phyloP scores from a whole-genome alignment of 2,888 invertebrate genomes.

The Brenthis daphne region DNA sequence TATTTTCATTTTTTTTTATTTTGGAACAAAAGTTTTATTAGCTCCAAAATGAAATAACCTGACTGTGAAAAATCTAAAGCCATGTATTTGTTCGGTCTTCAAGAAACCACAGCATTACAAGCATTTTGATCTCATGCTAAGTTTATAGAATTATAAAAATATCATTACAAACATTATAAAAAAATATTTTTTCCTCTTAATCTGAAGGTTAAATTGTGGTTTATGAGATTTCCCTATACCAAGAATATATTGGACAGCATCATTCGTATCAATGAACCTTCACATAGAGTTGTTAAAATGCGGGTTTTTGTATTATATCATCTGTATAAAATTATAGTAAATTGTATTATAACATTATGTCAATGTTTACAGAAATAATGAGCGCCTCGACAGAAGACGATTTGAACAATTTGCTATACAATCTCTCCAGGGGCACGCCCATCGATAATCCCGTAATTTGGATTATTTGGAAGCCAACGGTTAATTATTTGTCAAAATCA shows the following conservation, averaged over 20 bases:
- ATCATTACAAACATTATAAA: not conserved
- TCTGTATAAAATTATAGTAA: not conserved
- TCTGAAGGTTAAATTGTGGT: not conserved
- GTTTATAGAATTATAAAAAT: too few species aligned
- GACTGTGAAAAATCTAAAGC: too few species aligned
- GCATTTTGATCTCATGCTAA: too few species aligned
- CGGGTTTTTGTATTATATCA: constrained; percentile 16
- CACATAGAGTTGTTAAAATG: constrained; percentile 16
- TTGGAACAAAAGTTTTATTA: too few species aligned
- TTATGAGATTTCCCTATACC: not conserved
- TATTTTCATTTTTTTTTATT: too few species aligned
- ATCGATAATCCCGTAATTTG: constrained; percentile 57
- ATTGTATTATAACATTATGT: not conserved
- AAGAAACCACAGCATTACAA: too few species aligned
- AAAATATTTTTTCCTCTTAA: not conserved
- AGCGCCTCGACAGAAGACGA: constrained; percentile 51
- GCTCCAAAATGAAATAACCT: too few species aligned
- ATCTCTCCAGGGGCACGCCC: constrained; percentile 44
- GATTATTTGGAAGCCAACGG: constrained; percentile 60
- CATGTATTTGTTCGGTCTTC: too few species aligned
- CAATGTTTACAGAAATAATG: constrained; percentile 51
- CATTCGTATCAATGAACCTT: constrained; percentile 9
- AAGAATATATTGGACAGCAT: not conserved
- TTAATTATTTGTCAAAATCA: constrained; percentile 32
- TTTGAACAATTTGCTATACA: constrained; percentile 57